These are phyloP conservation scores for Lasioglossum pauxillum DNA, from an alignment of 2,888 invertebrate genomes.

Conservation along the genomic window DNA sequence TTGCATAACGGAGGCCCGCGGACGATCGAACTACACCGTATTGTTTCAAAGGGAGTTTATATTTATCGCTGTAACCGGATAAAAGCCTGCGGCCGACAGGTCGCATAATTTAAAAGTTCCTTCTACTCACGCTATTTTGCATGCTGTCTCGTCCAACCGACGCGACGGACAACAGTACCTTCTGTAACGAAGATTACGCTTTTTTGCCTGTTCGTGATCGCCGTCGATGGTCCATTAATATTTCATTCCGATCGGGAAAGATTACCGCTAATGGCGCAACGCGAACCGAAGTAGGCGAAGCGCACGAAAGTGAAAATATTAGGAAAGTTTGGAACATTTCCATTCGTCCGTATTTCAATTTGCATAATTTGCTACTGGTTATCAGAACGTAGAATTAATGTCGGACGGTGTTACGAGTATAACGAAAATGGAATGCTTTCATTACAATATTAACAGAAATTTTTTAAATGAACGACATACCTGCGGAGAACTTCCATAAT, in stretches of 20 bases:
- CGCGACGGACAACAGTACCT: slow-evolving; percentile 33
- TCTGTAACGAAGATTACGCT: slow-evolving; percentile 36
- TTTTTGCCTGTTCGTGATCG: background rate
- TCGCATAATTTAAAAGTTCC: slow-evolving; percentile 67
- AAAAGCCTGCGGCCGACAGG: slow-evolving; percentile 68
- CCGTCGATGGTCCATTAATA: slow-evolving; percentile 35
- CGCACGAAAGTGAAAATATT: too few relatives aligned
- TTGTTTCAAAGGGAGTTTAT: slow-evolving; percentile 64
- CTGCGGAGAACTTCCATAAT: background rate
- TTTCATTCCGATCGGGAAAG: background rate
- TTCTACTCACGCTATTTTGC: slow-evolving; percentile 63
- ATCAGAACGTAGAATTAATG: background rate
- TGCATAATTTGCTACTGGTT: background rate
- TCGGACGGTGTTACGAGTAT: background rate
- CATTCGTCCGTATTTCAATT: too few relatives aligned
- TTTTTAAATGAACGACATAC: background rate
- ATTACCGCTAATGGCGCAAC: background rate
- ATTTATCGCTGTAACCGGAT: slow-evolving; percentile 61
- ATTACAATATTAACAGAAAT: background rate
- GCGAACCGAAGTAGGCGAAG: background rate
- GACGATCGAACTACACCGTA: slow-evolving; percentile 59
- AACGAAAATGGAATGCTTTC: background rate
- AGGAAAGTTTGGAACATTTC: too few relatives aligned
- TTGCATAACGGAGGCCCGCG: slow-evolving; percentile 43
- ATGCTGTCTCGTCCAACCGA: slow-evolving; percentile 55